Base-by-base conservation (phyloP, 2,797 vertebrate species). In the Brachyalestes nurse region DNA sequence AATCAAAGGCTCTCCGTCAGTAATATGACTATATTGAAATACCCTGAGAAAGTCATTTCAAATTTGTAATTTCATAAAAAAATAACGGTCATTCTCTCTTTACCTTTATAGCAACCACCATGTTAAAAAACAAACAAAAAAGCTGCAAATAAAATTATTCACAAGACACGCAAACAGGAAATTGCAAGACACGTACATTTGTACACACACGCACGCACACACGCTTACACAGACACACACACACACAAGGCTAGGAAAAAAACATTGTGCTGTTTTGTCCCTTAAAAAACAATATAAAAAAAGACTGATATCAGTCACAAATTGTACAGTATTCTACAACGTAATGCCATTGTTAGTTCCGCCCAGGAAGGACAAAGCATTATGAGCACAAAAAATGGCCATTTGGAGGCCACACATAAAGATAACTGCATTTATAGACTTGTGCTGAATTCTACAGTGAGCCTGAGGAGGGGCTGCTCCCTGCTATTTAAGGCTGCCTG, bases 41-140 rank as follows among this genome's bases (percentile, higher is more conserved):
- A 28, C 62, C 62, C 62, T 65, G 62, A 65, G 62, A 65, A 65
- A 65, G 62, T 40, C 62, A 65, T 65, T 65, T 65, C 34, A 65
- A 40, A 65, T 65, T 14, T 64, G 25, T 64, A 64, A 64, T 58
- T 79, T 75, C 72, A 75, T 79, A 83, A 69, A 83, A 83, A 83
- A 83, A 83, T 79, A 83, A 75, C 82, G 72, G 75, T 77, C 74
- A 40, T 60, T 75, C 75, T 76, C 62, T 65, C 65, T 75, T 75
- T 64, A 62, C 71, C 77, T 49, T 61, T 65, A 71, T 57, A 79
- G 57, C 23, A 79, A 69, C 81, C 71, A 74, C 74, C 42, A 45
- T 60, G 62, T 51, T 51, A 51, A 51, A 51, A 51, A 51, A 14
- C 10, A 51, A 51, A 47, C 7, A 12, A 77, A 78, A 78, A 78